These are phyloP conservation scores for Sigmodon hispidus DNA, from an alignment of 2,113 vertebrate genomes.

Conservation along the genomic window DNA sequence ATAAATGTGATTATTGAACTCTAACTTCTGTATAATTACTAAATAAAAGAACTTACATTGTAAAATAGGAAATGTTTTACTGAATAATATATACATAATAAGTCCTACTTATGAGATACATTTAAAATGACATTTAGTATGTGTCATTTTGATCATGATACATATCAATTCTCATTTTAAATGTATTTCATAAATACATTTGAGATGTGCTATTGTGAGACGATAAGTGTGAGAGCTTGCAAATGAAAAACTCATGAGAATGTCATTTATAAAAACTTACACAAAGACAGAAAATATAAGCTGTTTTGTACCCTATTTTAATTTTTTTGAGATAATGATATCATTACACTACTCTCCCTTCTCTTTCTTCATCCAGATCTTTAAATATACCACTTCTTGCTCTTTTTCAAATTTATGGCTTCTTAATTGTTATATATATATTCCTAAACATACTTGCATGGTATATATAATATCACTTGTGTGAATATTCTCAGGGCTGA, in stretches of 20 bases:
- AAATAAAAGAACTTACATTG: not conserved
- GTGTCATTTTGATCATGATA: too few relatives aligned
- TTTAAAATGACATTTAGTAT: constrained; percentile 17
- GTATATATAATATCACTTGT: not conserved
- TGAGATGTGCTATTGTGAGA: too few relatives aligned
- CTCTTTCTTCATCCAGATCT: not conserved
- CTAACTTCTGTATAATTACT: not conserved
- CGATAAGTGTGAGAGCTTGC: not conserved
- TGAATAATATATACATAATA: not conserved
- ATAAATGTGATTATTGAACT: not conserved
- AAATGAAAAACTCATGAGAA: not conserved
- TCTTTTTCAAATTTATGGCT: not conserved
- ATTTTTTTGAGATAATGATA: not conserved
- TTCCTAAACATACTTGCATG: too few relatives aligned
- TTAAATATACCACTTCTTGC: not conserved
- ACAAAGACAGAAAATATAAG: not conserved
- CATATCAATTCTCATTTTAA: too few relatives aligned
- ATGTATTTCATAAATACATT: too few relatives aligned
- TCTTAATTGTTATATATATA: too few relatives aligned
- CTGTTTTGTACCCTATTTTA: not conserved
- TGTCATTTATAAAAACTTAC: not conserved
- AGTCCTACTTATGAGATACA: not conserved
- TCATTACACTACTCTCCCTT: not conserved
- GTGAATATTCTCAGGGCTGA: not conserved
- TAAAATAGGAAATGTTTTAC: constrained; percentile 20